Conservation (phyloP, 2,797 vertebrate species). For the Scyliorhinus canicula region DNA sequence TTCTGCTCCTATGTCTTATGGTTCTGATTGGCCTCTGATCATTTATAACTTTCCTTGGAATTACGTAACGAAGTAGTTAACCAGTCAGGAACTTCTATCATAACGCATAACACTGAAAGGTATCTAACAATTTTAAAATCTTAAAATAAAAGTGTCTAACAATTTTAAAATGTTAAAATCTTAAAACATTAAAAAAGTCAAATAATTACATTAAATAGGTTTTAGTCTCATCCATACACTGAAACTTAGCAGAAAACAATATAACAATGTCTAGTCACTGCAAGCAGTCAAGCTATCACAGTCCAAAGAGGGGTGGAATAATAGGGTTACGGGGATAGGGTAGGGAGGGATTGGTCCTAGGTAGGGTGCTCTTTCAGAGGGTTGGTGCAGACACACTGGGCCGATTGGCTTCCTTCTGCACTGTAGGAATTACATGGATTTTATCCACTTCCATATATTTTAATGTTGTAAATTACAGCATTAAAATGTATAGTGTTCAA, state of each 20-base stretch:
- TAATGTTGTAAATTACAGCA: not conserved
- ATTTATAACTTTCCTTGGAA: not conserved
- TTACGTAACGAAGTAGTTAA: not conserved
- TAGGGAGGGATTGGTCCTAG: no score
- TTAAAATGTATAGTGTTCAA: not conserved
- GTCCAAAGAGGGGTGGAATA: no score
- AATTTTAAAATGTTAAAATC: no score
- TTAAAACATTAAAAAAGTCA: not conserved
- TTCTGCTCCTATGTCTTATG: no score
- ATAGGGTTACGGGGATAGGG: no score
- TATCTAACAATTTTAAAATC: no score
- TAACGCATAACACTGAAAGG: not conserved
- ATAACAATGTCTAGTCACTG: not conserved
- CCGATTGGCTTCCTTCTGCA: no score
- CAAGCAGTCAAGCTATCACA: not conserved
- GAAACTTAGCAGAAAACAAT: not conserved
- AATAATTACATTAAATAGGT: not conserved
- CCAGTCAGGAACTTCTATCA: not conserved
- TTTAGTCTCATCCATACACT: not conserved
- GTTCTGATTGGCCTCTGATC: not conserved
- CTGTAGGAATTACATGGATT: no score
- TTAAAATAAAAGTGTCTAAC: no score
- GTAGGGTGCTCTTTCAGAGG: no score
- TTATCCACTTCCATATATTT: not conserved
- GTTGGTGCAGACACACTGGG: no score